These are phyloP conservation scores for Thaumetopoea pityocampa DNA, from an alignment of 1,140 invertebrate genomes.

Conservation along the genomic window DNA sequence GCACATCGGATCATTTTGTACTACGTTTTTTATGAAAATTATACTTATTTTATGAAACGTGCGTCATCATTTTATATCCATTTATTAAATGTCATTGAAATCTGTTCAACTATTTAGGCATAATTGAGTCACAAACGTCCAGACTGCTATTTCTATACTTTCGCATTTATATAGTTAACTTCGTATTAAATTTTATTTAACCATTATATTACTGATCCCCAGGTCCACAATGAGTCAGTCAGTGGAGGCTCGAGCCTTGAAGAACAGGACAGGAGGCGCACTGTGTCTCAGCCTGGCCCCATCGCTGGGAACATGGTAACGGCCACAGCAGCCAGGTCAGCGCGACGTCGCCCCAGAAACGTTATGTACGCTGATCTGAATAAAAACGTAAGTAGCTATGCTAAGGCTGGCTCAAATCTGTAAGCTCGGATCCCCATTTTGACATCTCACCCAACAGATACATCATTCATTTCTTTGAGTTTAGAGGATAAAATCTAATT, in stretches of 20 bases:
- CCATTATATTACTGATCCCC: background rate
- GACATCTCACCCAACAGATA: too few species aligned
- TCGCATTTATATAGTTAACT: background rate
- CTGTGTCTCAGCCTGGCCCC: conserved; percentile 59
- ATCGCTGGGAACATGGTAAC: conserved; percentile 42
- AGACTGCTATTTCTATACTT: background rate
- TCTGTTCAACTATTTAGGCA: too few species aligned
- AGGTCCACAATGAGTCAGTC: conserved; percentile 37
- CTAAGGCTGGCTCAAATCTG: too few species aligned
- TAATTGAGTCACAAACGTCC: too few species aligned
- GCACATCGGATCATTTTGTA: too few species aligned
- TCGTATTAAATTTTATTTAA: background rate
- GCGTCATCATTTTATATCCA: too few species aligned
- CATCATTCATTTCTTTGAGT: too few species aligned
- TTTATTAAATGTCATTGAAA: too few species aligned
- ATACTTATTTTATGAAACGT: too few species aligned
- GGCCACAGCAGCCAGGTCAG: conserved; percentile 42
- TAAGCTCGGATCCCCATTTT: too few species aligned
- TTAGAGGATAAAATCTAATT: too few species aligned
- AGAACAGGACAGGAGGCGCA: conserved; percentile 34
- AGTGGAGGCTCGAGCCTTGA: conserved; percentile 19
- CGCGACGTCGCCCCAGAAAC: conserved; percentile 34
- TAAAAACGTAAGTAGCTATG: conserved; percentile 35
- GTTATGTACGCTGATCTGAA: conserved; percentile 50
- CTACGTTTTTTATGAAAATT: too few species aligned